A percentile compares a stretch with the other conserved stretches of the same genome.
phyloP scores from a whole-genome alignment of 1,140 invertebrate genomes.

The Drosophila sulfurigaster region DNA sequence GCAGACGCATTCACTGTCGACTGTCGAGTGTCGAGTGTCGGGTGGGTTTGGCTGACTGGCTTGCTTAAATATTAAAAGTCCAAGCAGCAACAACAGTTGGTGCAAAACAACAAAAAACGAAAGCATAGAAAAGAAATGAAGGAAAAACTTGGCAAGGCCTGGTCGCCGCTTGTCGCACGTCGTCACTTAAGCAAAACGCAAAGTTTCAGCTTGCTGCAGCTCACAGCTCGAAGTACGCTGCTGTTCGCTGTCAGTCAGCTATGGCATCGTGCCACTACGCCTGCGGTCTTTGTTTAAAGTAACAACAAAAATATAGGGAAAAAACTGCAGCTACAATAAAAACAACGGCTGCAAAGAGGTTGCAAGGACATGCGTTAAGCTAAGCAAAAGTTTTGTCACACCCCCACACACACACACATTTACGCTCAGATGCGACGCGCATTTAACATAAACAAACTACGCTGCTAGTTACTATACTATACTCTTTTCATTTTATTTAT shows the following conservation, averaged over 20 bases:
- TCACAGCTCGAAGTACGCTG: constrained; percentile 17
- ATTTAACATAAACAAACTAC: constrained; percentile 81
- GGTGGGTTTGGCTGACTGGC: constrained; percentile 24
- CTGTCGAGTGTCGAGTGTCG: constrained; percentile 10
- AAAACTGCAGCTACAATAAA: constrained; percentile 42
- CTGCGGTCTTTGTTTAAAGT: constrained; percentile 70
- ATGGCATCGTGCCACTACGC: constrained; percentile 16
- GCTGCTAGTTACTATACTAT: constrained; percentile 49
- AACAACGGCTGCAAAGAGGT: constrained; percentile 14
- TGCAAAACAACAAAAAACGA: background rate
- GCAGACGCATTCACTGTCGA: constrained; percentile 35
- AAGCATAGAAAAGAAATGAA: background rate
- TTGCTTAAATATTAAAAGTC: constrained; percentile 79
- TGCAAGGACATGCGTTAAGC: constrained; percentile 75
- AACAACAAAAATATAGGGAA: constrained; percentile 2
- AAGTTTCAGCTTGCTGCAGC: constrained; percentile 57
- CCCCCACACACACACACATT: constrained; percentile 39
- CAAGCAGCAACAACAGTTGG: constrained; percentile 48
- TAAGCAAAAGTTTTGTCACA: constrained; percentile 71
- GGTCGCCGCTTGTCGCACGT: constrained; percentile 74
- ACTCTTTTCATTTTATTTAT: constrained; percentile 38
- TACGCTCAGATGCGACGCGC: constrained; percentile 40
- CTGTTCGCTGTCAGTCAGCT: constrained; percentile 41
- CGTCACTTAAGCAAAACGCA: constrained; percentile 81
- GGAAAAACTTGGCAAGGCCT: constrained; percentile 27